phyloP scores from a whole-genome alignment of 2,797 vertebrate species.

The Telmatherina bonti region DNA sequence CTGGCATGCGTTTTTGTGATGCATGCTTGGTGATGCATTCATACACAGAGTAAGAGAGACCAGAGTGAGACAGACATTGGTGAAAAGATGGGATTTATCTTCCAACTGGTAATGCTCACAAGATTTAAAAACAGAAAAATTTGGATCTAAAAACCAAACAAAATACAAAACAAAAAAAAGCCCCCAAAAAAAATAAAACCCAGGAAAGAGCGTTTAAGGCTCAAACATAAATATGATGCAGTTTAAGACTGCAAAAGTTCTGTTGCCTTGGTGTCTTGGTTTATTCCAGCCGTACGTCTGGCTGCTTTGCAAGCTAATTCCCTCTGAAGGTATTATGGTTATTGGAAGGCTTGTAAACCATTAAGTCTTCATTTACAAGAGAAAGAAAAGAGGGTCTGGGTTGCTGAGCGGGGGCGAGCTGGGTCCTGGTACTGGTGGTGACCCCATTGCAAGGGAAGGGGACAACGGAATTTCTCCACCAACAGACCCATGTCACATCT shows the following conservation, averaged over 20 bases:
- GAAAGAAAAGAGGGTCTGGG: slow-evolving; percentile 70
- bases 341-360: slow-evolving; percentile 83
- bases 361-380: slow-evolving; percentile 84
- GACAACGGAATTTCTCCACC: slow-evolving; percentile 43
- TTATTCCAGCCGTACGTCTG: slow-evolving; percentile 58
- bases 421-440: slow-evolving; percentile 64
- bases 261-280: slow-evolving; percentile 7
- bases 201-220: slow-evolving; percentile 14
- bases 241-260: slow-evolving; percentile 23
- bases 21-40: slow-evolving; percentile 8
- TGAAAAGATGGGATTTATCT: slow-evolving; percentile 1
- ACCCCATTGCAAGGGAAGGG: slow-evolving; percentile 73
- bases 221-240: not conserved
- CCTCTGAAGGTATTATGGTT: slow-evolving; percentile 82
- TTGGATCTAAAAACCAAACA: not conserved
- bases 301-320: slow-evolving; percentile 75
- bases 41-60: slow-evolving; percentile 28
- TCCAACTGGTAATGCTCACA: not conserved
- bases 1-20: slow-evolving; percentile 26
- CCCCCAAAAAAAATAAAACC: no score
- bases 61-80: not conserved
- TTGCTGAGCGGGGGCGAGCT: slow-evolving; percentile 38
- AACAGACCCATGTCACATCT: slow-evolving; percentile 62
- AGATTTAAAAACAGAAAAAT: slow-evolving; percentile 24
- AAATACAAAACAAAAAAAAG: not conserved